Evolutionary conservation across 2,888 invertebrate genomes (phyloP), one percentile per base, ranked within the genome.

Genomic region (Heliconius ismenius): DNA sequence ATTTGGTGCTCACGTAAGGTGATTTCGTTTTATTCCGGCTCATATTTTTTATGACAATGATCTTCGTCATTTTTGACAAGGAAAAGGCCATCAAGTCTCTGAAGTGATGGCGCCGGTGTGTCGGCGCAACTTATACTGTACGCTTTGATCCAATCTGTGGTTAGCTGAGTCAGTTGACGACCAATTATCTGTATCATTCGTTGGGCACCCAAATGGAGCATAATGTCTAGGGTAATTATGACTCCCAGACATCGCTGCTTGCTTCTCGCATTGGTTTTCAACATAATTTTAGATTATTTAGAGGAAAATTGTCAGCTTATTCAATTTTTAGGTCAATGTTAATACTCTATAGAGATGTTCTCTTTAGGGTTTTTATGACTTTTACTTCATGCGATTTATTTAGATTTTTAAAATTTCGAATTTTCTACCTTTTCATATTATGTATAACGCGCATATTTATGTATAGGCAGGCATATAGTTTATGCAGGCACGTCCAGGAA

Each of bases 31-130:
- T 75, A 79, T 79, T 90, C 89, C 90, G 88, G 89, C 89, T 89
- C 87, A 85, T 88, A 86, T 90, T 93, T 87, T 92, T 93, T 92
- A 91, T 86, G 88, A 90, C 90, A 90, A 92, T 89, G 92, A 92
- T 93, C 94, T 92, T 90, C 93, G 93, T 93, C 93, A 93, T 91
- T 94, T 94, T 92, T 94, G 93, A 93, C 93, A 93, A 90, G 93
- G 93, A 93, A 93, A 93, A 92, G 91, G 92, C 92, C 92, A 94
- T 94, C 94, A 93, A 91, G 91, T 85, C 65, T 91, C 91, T 94
- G 93, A 94, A 92, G 85, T 21, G 82, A 84, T 88, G 94, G 94
- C 94, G 94, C 94, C 94, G 88, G 83, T 81, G 85, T 83, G 91
- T 85, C 92, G 92, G 88, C 88, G 81, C 81, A 81, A 88, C 90